Evolutionary conservation across 2,113 vertebrate genomes (phyloP).

Genomic region (Oryzias melastigma): DNA sequence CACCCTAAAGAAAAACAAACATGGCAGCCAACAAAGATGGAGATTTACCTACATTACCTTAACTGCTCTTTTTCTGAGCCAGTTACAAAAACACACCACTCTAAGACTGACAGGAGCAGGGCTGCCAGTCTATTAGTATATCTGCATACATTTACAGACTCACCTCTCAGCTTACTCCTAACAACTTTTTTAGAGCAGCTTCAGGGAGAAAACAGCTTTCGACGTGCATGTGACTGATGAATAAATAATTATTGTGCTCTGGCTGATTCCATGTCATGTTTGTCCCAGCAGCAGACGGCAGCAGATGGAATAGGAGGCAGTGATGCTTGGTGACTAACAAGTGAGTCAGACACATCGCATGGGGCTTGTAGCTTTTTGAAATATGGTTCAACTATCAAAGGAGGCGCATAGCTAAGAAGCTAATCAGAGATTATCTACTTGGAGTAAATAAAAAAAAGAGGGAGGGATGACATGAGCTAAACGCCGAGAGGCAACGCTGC

Average conservation of each 20-base stretch:
- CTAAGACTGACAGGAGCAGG: not conserved
- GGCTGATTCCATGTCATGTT: constrained; percentile 41
- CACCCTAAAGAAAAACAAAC: not conserved
- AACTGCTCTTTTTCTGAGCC: not conserved
- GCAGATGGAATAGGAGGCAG: constrained; percentile 36
- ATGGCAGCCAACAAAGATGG: constrained; percentile 5
- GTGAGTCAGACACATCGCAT: constrained; percentile 30
- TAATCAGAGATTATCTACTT: constrained; percentile 22
- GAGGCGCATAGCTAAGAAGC: constrained; percentile 11
- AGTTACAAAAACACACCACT: constrained; percentile 10
- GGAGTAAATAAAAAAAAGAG: constrained; percentile 15
- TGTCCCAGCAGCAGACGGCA: constrained; percentile 22
- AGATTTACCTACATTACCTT: constrained; percentile 8
- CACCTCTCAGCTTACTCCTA: not conserved
- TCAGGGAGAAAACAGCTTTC: not conserved
- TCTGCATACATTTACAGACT: constrained; percentile 9
- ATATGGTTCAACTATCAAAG: constrained; percentile 32
- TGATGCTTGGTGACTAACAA: constrained; percentile 35
- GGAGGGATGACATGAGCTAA: constrained; percentile 10
- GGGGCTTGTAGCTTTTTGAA: constrained; percentile 16
- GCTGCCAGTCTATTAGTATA: constrained; percentile 11
- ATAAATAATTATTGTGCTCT: constrained; percentile 38
- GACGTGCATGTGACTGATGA: constrained; percentile 7
- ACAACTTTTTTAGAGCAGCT: not conserved
- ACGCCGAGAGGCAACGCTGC: constrained; percentile 1